Base-by-base conservation (phyloP, 2,888 invertebrate species). In the Tachina lurida region DNA sequence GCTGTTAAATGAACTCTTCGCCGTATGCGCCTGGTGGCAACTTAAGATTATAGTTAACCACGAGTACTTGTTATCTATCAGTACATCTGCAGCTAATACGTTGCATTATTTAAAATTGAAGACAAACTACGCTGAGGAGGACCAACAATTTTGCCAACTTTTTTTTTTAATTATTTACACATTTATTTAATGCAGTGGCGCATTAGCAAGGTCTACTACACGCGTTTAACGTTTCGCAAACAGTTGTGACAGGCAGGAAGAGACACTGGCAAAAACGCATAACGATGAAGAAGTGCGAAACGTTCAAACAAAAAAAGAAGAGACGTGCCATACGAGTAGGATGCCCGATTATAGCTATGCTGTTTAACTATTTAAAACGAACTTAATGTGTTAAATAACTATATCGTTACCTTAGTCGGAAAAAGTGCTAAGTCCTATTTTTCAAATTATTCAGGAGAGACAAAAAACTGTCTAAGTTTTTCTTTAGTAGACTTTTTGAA, bases 131-230 rank as follows among this genome's bases (percentile, higher is more conserved):
- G 12, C 47, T n/a, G n/a, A n/a, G 31, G 17, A 49, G 39, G 19
- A 15, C 13, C 9, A 60, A 17, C n/a, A 58, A 31, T 31, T 45
- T 41, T 52, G 17, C 15, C 54, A 45, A n/a, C n/a, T n/a, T 41
- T 52, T 45, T 41, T 52, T 45, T 43, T 10, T 31, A 63, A 71
- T 22, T 58, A 19, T 73, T 58, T 58, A 52, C 19, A 54, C 60
- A 60, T 60, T 49, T 47, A 73, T 75, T 67, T 60, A 74, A 60
- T 19, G 22, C 58, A 58, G 73, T 74, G 74, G 56, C 41, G 12
- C 56, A 67, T 74, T 74, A 60, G 60, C 60, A 62, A 52, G 60
- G 60, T 75, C 60, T 60, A 43, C 45, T 60, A 17, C 52, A 75
- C 60, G 19, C 67, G 17, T 67, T 52, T 52, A 74, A 52, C 19